phyloP scores from a whole-genome alignment of 2,888 invertebrate genomes.

The Chaitophorus viminalis region DNA sequence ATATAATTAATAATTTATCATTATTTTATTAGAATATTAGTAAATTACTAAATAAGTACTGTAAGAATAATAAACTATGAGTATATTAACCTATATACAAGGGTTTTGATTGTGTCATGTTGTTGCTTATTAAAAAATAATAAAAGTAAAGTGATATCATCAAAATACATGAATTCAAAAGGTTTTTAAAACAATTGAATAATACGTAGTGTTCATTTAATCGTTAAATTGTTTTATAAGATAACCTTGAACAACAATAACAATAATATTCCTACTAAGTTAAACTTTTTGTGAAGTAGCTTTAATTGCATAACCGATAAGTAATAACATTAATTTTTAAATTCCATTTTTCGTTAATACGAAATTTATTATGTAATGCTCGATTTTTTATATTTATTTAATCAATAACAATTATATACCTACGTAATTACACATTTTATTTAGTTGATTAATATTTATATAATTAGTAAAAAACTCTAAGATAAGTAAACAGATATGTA shows the following conservation, averaged over 20 bases:
- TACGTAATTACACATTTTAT: background rate
- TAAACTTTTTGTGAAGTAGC: background rate
- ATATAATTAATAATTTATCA: too few species aligned
- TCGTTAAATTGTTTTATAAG: conserved; percentile 1
- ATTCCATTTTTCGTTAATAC: background rate
- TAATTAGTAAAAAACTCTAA: too few species aligned
- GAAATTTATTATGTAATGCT: too few species aligned
- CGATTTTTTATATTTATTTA: background rate
- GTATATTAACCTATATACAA: conserved; percentile 7
- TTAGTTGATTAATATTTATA: too few species aligned
- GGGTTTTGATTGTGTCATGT: background rate
- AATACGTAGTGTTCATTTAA: background rate
- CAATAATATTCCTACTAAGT: background rate
- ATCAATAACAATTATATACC: background rate
- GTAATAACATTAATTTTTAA: background rate
- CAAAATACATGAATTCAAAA: background rate
- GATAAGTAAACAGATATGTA: too few species aligned
- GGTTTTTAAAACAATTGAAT: conserved; percentile 28
- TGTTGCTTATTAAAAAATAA: conserved; percentile 22
- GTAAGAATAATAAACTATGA: background rate
- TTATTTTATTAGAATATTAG: too few species aligned
- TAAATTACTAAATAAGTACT: too few species aligned
- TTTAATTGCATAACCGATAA: background rate
- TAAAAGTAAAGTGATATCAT: conserved; percentile 4
- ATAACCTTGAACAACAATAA: background rate